These are phyloP conservation scores for Arbacia lixula DNA, from an alignment of 53 echinoderm and acorn worm species.

Conservation along the genomic window DNA sequence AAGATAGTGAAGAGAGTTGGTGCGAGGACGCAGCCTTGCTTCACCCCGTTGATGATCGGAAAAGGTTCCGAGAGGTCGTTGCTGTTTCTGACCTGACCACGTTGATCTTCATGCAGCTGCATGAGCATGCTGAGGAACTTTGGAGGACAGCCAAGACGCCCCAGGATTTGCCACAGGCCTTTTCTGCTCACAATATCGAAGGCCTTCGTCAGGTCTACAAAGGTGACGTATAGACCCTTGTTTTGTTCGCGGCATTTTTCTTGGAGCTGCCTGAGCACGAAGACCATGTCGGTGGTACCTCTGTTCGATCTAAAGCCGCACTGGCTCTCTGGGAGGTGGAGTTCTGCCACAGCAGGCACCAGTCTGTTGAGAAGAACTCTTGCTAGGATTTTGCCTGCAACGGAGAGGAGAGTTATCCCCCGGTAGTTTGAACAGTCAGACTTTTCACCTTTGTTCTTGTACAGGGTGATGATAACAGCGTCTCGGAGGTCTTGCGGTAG, in stretches of 20 bases:
- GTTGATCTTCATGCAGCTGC: conserved; percentile 61
- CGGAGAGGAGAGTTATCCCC: conserved; percentile 53
- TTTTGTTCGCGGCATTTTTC: conserved; percentile 61
- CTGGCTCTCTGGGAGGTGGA: conserved; percentile 44
- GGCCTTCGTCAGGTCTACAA: conserved; percentile 43
- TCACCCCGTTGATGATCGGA: conserved; percentile 55
- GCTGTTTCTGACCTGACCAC: conserved; percentile 40
- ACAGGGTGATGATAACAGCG: conserved; percentile 43
- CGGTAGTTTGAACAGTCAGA: conserved; percentile 62
- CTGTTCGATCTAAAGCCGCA: conserved; percentile 54
- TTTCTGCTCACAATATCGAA: conserved; percentile 54
- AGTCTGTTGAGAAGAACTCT: conserved; percentile 52
- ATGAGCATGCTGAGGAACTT: conserved; percentile 55
- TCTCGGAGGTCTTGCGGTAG: conserved; percentile 54
- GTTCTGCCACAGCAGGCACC: conserved; percentile 8
- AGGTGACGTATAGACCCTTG: conserved; percentile 36
- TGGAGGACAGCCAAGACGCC: conserved; percentile 52
- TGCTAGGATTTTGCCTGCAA: conserved; percentile 38
- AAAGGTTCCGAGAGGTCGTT: conserved; percentile 29
- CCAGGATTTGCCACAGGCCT: conserved; percentile 57
- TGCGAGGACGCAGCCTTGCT: conserved; percentile 75
- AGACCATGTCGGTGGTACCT: conserved; percentile 53
- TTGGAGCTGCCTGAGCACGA: conserved; percentile 57
- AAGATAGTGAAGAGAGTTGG: no score
- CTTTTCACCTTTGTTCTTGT: conserved; percentile 51